Percentiles rank a stretch among this genome's conserved stretches.
These are phyloP conservation scores for Dasypus novemcinctus DNA, from an alignment of 2,113 vertebrate species.

Conservation along the genomic window DNA sequence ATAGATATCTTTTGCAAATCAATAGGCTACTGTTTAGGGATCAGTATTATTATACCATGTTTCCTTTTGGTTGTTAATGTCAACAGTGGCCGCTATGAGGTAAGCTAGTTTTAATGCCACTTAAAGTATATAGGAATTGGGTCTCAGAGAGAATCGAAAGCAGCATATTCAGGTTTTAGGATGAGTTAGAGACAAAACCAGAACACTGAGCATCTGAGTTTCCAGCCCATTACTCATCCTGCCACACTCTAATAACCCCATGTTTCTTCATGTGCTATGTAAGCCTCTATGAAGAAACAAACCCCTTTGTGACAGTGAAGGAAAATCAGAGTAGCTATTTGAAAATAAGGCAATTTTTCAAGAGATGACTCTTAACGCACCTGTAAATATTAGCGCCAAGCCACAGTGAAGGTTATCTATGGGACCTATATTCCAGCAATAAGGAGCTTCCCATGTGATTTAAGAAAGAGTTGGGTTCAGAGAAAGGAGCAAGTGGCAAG, in stretches of 20 bases:
- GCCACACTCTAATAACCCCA: neutral
- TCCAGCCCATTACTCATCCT: neutral
- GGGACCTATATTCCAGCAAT: neutral
- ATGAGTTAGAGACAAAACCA: constrained; percentile 11
- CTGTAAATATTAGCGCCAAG: constrained; percentile 55
- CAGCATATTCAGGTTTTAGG: neutral
- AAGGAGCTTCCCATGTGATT: constrained; percentile 2
- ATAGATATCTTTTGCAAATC: neutral
- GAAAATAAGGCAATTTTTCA: constrained; percentile 24
- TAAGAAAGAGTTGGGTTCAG: neutral
- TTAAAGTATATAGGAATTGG: neutral
- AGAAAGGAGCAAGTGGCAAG: neutral
- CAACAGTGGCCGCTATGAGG: too few relatives aligned
- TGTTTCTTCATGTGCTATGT: neutral
- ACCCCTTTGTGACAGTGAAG: neutral
- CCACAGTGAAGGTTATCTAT: neutral
- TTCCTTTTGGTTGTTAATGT: neutral
- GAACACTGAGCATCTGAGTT: neutral
- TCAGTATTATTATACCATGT: neutral
- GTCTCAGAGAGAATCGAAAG: neutral
- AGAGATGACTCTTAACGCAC: neutral
- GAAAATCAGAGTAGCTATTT: neutral
- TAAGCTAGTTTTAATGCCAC: neutral
- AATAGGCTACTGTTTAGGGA: neutral
- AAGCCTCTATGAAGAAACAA: neutral